phyloP scores from a whole-genome alignment of 2,888 invertebrate genomes.

The Andrena bicolor region DNA sequence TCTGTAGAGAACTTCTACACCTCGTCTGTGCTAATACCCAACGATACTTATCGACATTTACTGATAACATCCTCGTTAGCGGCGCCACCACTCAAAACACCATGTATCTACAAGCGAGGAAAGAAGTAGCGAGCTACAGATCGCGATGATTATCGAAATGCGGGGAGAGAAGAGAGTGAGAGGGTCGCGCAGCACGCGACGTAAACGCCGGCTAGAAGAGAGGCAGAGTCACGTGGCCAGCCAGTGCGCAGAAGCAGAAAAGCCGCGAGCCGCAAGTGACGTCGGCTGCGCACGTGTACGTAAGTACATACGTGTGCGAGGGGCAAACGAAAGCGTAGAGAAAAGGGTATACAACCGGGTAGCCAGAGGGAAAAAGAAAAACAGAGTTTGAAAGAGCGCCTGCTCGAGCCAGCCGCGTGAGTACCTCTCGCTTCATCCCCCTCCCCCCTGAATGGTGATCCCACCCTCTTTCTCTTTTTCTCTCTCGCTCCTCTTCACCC shows the following conservation, averaged over 20 bases:
- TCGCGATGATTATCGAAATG: not conserved
- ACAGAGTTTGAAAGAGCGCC: constrained; percentile 38
- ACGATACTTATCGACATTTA: constrained; percentile 8
- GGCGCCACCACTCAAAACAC: not conserved
- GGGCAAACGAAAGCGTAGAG: constrained; percentile 30
- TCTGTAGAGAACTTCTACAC: too few relatives aligned
- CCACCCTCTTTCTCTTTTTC: constrained; percentile 13
- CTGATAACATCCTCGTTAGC: not conserved
- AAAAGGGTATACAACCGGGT: constrained; percentile 4
- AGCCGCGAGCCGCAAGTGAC: constrained; percentile 1
- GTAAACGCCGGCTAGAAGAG: constrained; percentile 12
- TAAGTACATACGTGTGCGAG: not conserved
- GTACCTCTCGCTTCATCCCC: constrained; percentile 2
- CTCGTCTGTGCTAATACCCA: too few relatives aligned
- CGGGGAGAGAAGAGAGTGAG: not conserved
- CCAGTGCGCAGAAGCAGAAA: constrained; percentile 55
- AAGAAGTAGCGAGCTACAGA: not conserved
- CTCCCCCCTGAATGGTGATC: constrained; percentile 1
- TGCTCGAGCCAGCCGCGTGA: constrained; percentile 32
- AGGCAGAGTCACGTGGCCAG: constrained; percentile 44
- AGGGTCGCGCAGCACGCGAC: constrained; percentile 11
- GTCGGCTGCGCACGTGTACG: constrained; percentile 43
- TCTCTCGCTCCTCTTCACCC: not conserved
- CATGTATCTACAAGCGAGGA: not conserved
- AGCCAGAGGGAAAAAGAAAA: constrained; percentile 27